Conservation (phyloP, 2,797 vertebrate genomes). For the Sebastes minor region DNA sequence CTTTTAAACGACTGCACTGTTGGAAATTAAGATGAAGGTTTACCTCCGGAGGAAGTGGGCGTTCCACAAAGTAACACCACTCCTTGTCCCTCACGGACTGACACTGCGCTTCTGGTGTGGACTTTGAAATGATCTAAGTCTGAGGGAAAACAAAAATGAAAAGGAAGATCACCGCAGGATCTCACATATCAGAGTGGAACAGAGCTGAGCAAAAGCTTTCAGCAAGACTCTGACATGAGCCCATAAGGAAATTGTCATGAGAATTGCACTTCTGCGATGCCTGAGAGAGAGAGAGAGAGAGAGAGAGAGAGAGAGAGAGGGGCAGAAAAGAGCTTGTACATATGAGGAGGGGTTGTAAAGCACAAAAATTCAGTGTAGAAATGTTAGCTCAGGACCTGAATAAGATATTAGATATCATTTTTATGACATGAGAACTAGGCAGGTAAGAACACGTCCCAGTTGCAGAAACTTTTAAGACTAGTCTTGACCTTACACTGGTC, state of each 20-base stretch:
- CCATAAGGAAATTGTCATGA: slow-evolving; percentile 49
- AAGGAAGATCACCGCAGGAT: slow-evolving; percentile 38
- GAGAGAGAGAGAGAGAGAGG: no score
- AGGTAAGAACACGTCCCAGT: neutral
- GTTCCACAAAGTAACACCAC: slow-evolving; percentile 94
- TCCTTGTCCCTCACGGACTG: slow-evolving; percentile 95
- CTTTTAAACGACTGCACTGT: neutral
- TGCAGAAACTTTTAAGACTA: neutral
- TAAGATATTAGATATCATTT: neutral
- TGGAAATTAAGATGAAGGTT: slow-evolving; percentile 29
- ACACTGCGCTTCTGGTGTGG: slow-evolving; percentile 90
- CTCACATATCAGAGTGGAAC: slow-evolving; percentile 42
- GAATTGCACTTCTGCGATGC: slow-evolving; percentile 25
- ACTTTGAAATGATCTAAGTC: slow-evolving; percentile 91
- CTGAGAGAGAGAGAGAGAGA: slow-evolving; percentile 7
- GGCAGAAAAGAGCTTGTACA: neutral
- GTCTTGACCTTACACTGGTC: no score
- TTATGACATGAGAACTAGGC: neutral
- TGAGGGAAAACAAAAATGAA: slow-evolving; percentile 52
- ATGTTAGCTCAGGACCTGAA: neutral
- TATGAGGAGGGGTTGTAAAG: neutral
- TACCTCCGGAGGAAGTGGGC: slow-evolving; percentile 90
- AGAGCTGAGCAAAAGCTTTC: slow-evolving; percentile 50
- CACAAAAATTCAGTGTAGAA: neutral
- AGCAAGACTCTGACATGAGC: slow-evolving; percentile 41